A percentile compares a stretch with the other conserved stretches of the same genome.
phyloP scores from a whole-genome alignment of 2,888 invertebrate genomes.

The Unio pictorum region DNA sequence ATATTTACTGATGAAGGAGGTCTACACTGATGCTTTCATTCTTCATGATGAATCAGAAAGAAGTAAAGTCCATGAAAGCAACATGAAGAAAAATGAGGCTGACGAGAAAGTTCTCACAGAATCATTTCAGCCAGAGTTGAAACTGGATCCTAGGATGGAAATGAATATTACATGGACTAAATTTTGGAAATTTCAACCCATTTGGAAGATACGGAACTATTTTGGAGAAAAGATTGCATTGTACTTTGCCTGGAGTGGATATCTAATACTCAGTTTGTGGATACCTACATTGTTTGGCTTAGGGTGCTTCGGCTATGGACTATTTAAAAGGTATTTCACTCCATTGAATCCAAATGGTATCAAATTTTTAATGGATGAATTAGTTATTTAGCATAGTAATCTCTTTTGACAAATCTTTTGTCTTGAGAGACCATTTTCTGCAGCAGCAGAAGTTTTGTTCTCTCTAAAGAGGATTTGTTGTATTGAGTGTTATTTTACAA shows the following conservation, averaged over 20 bases:
- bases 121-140: constrained; percentile 6
- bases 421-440: no score
- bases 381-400: no score
- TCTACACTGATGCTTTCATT: constrained; percentile 69
- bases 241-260: constrained; percentile 73
- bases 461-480: no score
- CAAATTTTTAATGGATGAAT: not conserved
- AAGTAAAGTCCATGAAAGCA: constrained; percentile 39
- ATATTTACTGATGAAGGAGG: constrained; percentile 69
- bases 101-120: constrained; percentile 11
- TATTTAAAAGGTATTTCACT: constrained; percentile 64
- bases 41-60: constrained; percentile 70
- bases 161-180: constrained; percentile 63
- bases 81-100: constrained; percentile 2
- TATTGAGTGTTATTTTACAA: no score
- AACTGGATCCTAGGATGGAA: constrained; percentile 47
- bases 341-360: not conserved
- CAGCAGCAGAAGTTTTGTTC: no score
- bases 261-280: constrained; percentile 70
- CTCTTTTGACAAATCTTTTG: no score
- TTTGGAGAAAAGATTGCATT: constrained; percentile 73
- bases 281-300: constrained; percentile 71
- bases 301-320: constrained; percentile 70
- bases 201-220: constrained; percentile 72
- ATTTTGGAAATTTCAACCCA: constrained; percentile 68